Base-by-base conservation (phyloP, 2,113 vertebrate species). In the Talpa occidentalis region DNA sequence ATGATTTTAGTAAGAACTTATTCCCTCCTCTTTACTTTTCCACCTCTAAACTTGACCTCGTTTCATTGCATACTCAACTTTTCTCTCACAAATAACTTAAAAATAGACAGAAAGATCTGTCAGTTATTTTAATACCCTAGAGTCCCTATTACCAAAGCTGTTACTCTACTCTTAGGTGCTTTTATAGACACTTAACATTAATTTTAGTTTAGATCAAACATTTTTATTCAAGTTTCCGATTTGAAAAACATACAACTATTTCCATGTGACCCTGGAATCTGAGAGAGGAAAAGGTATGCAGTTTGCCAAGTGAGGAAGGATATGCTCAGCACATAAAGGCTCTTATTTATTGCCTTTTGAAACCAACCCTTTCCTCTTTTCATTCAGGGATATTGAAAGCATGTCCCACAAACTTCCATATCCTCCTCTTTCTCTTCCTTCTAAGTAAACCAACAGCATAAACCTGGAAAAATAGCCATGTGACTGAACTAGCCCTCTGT, bases 61-160 rank as follows among this genome's bases (percentile, higher is more conserved):
- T 97, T 93, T 95, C 83, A 35, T 94, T 96, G 77, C 35, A 47
- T 92, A 95, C 94, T 88, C 73, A 97, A 96, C 44, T 70, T 30
- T 42, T 96, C 54, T 95, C 74, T 96, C 70, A 44, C 49, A 95
- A 91, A 78, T 93, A 78, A 7, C 95, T 95, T 88, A 94, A 97
- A 97, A 97, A 74, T 93, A 47, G 88, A 92, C 26, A 54, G 90
- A 78, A 64, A 80, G 93, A 80, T 93, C 91, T 96, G 86, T n/a
- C 78, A 74, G 35, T 93, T 87, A 70, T 85, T 89, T 72, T 77
- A 67, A 32, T 52, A 73, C 84, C 91, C 77, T 78, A 56, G 42
- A 77, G 54, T 79, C 95, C 88, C 88, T 59, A 35, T 96, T 96
- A 93, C 74, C 87, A 72, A 86, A 90, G 87, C 87, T 73, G 86